Conservation (phyloP, 2,797 vertebrate genomes). For the Lagodon rhomboides region DNA sequence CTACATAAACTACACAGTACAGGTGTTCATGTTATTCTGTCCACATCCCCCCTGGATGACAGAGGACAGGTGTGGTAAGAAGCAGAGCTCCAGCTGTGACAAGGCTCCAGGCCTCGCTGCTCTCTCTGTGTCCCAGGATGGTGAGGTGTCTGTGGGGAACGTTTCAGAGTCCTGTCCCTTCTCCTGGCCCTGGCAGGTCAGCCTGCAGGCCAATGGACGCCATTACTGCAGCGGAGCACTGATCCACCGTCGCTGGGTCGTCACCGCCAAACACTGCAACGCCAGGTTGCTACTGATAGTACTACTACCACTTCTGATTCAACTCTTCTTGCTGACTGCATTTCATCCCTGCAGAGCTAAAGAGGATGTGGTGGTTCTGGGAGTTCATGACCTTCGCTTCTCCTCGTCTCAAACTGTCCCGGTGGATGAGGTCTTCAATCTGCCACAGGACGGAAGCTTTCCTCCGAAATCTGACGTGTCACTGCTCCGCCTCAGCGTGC, state of each 20-base stretch:
- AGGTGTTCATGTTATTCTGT: neutral
- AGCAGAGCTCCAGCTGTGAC: constrained; percentile 44
- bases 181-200: constrained; percentile 85
- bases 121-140: neutral
- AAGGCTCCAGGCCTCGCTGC: constrained; percentile 10
- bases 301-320: too few species aligned
- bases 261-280: constrained; percentile 72
- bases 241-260: constrained; percentile 76
- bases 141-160: constrained; percentile 42
- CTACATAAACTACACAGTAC: neutral
- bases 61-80: constrained; percentile 68
- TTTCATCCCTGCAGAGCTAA: constrained; percentile 53
- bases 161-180: constrained; percentile 71
- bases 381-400: constrained; percentile 71
- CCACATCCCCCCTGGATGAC: neutral
- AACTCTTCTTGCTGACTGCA: neutral
- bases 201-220: constrained; percentile 72
- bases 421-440: constrained; percentile 66
- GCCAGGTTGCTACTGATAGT: constrained; percentile 54
- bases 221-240: constrained; percentile 83
- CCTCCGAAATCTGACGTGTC: constrained; percentile 70
- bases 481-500: constrained; percentile 68
- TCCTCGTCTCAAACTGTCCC: constrained; percentile 50
- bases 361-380: constrained; percentile 73
- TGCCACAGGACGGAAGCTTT: constrained; percentile 43